Conservation (phyloP, 2,888 invertebrate species). For the Empis stercorea region DNA sequence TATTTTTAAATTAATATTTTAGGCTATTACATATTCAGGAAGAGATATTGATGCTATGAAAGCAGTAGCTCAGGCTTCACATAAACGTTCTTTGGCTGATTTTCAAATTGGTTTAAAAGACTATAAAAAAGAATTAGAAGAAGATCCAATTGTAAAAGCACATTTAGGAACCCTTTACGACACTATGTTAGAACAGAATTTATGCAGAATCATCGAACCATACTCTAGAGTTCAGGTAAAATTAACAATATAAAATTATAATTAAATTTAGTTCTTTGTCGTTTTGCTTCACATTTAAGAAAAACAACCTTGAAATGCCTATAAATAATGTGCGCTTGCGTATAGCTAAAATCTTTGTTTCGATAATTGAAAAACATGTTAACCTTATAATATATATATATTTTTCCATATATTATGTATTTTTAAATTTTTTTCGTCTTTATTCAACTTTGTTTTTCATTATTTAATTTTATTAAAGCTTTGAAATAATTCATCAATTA, state of each 20-base stretch:
- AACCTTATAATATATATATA: no score
- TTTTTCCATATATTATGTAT: no score
- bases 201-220: constrained; percentile 96
- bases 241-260: neutral
- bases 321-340: no score
- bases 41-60: constrained; percentile 97
- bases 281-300: no score
- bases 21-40: constrained; percentile 89
- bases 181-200: constrained; percentile 97
- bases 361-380: no score
- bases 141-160: constrained; percentile 93
- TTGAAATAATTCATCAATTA: no score
- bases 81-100: constrained; percentile 91
- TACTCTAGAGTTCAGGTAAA: constrained; percentile 84
- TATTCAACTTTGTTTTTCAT: no score
- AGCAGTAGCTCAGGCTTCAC: constrained; percentile 89
- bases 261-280: no score
- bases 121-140: constrained; percentile 79
- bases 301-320: no score
- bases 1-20: neutral
- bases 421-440: no score
- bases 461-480: no score
- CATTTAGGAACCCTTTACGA: constrained; percentile 96
- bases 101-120: constrained; percentile 83
- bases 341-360: no score